A percentile compares a stretch with the other conserved stretches of the same genome.
phyloP scores from a whole-genome alignment of 2,888 invertebrate genomes.

The Nudaria mundana region DNA sequence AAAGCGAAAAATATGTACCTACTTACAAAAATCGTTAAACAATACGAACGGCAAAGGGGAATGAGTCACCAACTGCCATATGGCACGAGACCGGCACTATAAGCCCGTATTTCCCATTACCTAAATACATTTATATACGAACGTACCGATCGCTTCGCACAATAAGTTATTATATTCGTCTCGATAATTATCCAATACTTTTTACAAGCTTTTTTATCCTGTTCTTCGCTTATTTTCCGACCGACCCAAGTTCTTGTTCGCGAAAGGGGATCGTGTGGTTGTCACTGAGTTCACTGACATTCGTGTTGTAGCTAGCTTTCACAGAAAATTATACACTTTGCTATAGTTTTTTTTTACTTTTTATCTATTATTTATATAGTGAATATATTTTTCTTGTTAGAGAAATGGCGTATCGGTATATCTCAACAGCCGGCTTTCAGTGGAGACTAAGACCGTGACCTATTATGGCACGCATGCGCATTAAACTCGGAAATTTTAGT shows the following conservation, averaged over 20 bases:
- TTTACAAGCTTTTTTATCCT: too few species aligned
- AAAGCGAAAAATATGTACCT: too few species aligned
- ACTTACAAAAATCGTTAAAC: too few species aligned
- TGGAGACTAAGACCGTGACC: conserved; percentile 75
- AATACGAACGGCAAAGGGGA: too few species aligned
- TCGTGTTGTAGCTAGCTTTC: conserved; percentile 29
- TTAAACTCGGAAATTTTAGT: conserved; percentile 55
- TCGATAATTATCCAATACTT: conserved; percentile 39
- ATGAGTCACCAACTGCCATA: conserved; percentile 48
- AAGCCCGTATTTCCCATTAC: conserved; percentile 21
- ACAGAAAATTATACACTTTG: conserved; percentile 27
- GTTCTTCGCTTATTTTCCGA: conserved; percentile 47
- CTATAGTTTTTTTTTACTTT: conserved; percentile 23
- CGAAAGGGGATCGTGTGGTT: conserved; percentile 34
- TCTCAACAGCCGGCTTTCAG: conserved; percentile 60
- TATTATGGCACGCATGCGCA: conserved; percentile 71
- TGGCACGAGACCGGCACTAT: conserved; percentile 43
- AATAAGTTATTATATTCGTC: conserved; percentile 37
- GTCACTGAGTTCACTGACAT: conserved; percentile 21
- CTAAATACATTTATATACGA: conserved; percentile 32
- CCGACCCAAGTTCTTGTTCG: conserved; percentile 34
- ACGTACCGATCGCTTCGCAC: conserved; percentile 44
- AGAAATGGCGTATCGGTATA: conserved; percentile 56
- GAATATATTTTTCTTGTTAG: conserved; percentile 28
- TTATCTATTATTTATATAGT: conserved; percentile 2